Conservation (phyloP, 2,888 invertebrate genomes). For the Perizoma affinitatum region DNA sequence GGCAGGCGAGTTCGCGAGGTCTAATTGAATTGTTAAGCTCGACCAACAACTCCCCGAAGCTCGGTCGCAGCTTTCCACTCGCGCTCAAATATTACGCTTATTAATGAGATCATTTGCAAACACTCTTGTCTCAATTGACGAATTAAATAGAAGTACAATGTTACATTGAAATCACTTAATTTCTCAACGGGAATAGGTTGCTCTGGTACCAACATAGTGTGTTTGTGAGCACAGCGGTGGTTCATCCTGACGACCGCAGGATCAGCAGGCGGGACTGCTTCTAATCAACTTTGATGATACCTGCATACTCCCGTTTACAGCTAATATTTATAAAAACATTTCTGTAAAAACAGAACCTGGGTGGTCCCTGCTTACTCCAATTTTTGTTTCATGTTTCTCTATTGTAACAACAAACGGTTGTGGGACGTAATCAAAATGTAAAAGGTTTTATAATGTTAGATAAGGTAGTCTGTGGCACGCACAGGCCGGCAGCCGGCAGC, state of each 20-base stretch:
- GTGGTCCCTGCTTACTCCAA: too few relatives aligned
- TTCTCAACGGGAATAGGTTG: slow-evolving; percentile 47
- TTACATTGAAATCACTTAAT: slow-evolving; percentile 37
- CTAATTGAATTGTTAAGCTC: slow-evolving; percentile 46
- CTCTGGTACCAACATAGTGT: slow-evolving; percentile 21
- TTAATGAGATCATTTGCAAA: slow-evolving; percentile 29
- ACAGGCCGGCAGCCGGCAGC: too few relatives aligned
- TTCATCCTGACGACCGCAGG: too few relatives aligned
- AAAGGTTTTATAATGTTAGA: too few relatives aligned
- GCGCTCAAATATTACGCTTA: slow-evolving; percentile 29
- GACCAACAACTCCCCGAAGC: slow-evolving; percentile 33
- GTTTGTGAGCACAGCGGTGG: slow-evolving; percentile 25
- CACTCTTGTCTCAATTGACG: slow-evolving; percentile 23
- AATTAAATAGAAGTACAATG: slow-evolving; percentile 31
- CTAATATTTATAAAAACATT: not conserved
- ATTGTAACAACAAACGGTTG: too few relatives aligned
- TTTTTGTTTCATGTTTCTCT: too few relatives aligned
- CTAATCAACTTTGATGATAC: not conserved
- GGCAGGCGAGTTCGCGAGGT: not conserved
- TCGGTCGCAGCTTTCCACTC: slow-evolving; percentile 27
- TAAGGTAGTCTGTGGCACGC: too few relatives aligned
- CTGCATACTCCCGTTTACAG: not conserved
- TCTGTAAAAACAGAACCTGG: not conserved
- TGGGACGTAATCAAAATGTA: too few relatives aligned
- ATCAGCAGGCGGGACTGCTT: too few relatives aligned